Percentiles rank a stretch among this genome's conserved stretches.
Conservation (phyloP, 1,140 invertebrate species). For the Hypothenemus hampei region DNA sequence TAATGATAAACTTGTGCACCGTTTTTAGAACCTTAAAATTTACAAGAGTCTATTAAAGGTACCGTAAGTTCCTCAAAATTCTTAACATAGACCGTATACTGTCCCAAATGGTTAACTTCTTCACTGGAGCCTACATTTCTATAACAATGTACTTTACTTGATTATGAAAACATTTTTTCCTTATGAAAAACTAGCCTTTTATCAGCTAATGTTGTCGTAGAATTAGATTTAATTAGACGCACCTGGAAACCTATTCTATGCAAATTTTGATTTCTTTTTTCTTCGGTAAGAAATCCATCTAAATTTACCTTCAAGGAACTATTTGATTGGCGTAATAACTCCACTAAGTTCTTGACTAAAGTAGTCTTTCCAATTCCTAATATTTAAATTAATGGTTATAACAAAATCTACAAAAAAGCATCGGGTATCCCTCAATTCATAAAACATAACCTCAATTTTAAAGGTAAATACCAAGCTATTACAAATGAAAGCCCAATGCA, state of each 20-base stretch:
- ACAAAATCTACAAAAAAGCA: not conserved
- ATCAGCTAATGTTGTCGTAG: constrained; percentile 49
- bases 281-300: constrained; percentile 62
- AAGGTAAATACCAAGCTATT: no score
- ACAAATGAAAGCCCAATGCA: no score
- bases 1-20: constrained; percentile 6
- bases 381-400: constrained; percentile 3
- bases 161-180: no score
- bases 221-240: constrained; percentile 48
- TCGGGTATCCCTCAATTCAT: no score
- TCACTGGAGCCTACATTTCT: constrained; percentile 23
- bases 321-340: constrained; percentile 38
- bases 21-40: no score
- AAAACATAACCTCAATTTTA: no score
- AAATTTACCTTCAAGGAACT: constrained; percentile 35
- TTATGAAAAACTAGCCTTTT: constrained; percentile 46
- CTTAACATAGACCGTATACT: constrained; percentile 54
- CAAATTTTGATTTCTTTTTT: constrained; percentile 47
- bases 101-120: constrained; percentile 48
- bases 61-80: constrained; percentile 56
- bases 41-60: no score
- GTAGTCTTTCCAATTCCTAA: constrained; percentile 62
- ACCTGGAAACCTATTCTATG: constrained; percentile 58
- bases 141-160: no score
- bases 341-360: constrained; percentile 50